These are phyloP conservation scores for Dermolepida albohirtum DNA, from an alignment of 2,888 invertebrate species.

Conservation along the genomic window DNA sequence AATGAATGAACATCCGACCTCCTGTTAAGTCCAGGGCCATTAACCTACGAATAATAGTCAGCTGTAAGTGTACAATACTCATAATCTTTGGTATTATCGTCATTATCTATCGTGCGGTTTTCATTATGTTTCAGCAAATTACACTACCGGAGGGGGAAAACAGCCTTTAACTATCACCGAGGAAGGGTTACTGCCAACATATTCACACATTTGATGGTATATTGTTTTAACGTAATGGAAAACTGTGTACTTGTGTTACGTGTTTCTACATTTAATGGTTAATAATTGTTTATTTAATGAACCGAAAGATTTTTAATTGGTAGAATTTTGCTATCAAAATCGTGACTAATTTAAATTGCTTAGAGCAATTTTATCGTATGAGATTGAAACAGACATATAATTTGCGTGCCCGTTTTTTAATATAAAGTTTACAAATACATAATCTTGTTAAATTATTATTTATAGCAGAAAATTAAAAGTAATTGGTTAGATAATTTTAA, in stretches of 20 bases:
- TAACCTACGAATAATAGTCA: constrained; percentile 11
- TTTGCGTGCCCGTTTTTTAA: too few relatives aligned
- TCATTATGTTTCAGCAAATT: constrained; percentile 36
- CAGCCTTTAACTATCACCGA: constrained; percentile 10
- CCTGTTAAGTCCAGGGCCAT: constrained; percentile 1
- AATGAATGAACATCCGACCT: too few relatives aligned
- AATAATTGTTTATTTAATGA: too few relatives aligned
- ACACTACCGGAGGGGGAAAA: constrained; percentile 3
- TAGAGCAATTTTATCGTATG: too few relatives aligned
- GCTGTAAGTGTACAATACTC: constrained; percentile 28
- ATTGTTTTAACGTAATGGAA: constrained; percentile 1
- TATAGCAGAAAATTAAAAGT: too few relatives aligned
- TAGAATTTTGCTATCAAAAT: too few relatives aligned
- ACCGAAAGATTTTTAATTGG: too few relatives aligned
- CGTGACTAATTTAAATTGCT: too few relatives aligned
- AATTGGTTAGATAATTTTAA: too few relatives aligned
- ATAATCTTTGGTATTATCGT: constrained; percentile 33
- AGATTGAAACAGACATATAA: too few relatives aligned
- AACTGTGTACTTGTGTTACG: neutral
- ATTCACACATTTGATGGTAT: neutral
- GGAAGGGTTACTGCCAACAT: constrained; percentile 9
- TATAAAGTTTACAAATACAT: too few relatives aligned
- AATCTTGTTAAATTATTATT: too few relatives aligned
- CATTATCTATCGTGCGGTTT: constrained; percentile 29
- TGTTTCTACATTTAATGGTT: neutral